phyloP scores from a whole-genome alignment of 2,797 vertebrate genomes.

The Xenopus petersii region DNA sequence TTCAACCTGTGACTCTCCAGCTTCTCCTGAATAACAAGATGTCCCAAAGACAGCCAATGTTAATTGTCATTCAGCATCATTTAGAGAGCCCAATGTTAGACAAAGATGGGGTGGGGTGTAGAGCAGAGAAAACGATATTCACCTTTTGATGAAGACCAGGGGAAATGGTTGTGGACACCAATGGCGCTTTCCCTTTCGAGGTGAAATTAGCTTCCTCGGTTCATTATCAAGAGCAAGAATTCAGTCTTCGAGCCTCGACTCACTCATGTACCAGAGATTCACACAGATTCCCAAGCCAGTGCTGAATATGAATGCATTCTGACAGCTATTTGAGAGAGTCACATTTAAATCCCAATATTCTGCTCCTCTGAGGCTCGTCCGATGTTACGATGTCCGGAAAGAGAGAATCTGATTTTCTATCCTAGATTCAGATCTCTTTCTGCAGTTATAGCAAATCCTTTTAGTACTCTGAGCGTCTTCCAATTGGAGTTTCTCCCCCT shows the following conservation, averaged over 20 bases:
- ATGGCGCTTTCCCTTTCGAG: conserved; percentile 16
- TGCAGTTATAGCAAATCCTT: conserved; percentile 1
- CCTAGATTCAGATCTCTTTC: neutral
- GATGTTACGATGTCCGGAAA: neutral
- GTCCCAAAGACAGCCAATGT: too few relatives aligned
- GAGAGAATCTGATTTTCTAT: neutral
- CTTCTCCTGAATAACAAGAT: too few relatives aligned
- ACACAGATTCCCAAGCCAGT: neutral
- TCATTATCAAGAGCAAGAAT: conserved; percentile 4
- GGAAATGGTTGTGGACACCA: neutral
- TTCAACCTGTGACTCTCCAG: too few relatives aligned
- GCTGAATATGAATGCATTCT: conserved; percentile 18
- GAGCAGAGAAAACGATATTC: neutral
- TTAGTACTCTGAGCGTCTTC: conserved; percentile 5
- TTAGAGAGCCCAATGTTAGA: too few relatives aligned
- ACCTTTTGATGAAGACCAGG: conserved; percentile 27
- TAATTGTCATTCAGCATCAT: too few relatives aligned
- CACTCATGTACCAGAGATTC: neutral
- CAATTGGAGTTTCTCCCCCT: conserved; percentile 21
- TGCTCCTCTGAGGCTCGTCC: neutral
- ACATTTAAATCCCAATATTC: neutral
- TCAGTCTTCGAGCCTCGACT: neutral
- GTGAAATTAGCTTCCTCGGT: neutral
- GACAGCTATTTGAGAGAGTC: neutral
- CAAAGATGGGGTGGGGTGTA: too few relatives aligned